Evolutionary conservation across 2,888 invertebrate species (phyloP).

Genomic region (Cephus nigrinus): DNA sequence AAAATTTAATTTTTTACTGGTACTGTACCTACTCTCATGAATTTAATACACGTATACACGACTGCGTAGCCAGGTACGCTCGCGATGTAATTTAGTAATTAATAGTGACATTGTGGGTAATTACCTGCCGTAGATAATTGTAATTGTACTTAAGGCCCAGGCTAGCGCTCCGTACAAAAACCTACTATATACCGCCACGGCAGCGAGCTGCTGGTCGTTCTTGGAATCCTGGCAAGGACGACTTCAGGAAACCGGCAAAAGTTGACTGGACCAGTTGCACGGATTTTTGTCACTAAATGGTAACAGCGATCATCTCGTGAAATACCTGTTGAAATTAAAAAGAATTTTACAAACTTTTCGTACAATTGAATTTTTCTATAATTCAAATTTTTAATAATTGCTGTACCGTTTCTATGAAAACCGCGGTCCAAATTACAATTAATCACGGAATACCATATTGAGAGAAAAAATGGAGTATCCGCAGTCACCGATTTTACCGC

Average conservation of each 20-base stretch:
- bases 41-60: neutral
- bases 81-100: constrained; percentile 57
- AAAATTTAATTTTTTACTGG: neutral
- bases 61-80: neutral
- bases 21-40: neutral
- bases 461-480: neutral
- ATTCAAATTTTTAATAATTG: neutral
- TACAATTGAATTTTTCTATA: neutral
- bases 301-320: neutral
- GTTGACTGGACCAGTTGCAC: constrained; percentile 14
- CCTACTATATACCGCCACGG: constrained; percentile 12
- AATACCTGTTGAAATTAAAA: neutral
- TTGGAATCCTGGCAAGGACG: constrained; percentile 48
- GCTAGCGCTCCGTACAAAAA: constrained; percentile 23
- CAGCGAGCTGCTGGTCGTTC: constrained; percentile 40
- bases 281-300: neutral
- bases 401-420: neutral
- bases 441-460: no score
- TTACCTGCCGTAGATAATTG: constrained; percentile 57
- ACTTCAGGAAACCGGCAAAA: constrained; percentile 30
- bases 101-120: constrained; percentile 60
- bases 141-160: constrained; percentile 46
- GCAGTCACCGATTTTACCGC: neutral
- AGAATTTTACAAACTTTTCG: neutral
- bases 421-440: neutral